Evolutionary conservation across 2,113 vertebrate species (phyloP).

Genomic region (Solenodon paradoxus): DNA sequence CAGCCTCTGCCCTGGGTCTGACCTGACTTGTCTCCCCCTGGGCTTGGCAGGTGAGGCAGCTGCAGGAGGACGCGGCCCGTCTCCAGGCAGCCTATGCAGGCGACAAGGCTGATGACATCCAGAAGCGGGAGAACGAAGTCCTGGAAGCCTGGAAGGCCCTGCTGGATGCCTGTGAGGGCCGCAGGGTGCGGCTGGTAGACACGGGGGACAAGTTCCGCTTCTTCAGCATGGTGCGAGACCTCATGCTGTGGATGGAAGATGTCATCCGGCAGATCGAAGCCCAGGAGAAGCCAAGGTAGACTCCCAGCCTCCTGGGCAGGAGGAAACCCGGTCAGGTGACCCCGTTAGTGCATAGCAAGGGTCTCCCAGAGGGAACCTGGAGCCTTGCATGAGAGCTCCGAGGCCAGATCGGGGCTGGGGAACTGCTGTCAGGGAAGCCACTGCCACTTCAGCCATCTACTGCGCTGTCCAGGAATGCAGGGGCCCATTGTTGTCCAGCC

Average conservation of each 20-base stretch:
- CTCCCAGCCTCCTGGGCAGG: neutral
- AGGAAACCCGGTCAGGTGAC: neutral
- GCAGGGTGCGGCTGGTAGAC: conserved; percentile 90
- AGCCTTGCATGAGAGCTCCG: neutral
- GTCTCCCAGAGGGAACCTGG: neutral
- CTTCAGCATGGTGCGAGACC: conserved; percentile 97
- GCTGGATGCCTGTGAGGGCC: conserved; percentile 92
- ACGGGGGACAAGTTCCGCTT: conserved; percentile 98
- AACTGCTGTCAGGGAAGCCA: rapidly evolving
- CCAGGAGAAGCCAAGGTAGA: conserved; percentile 96
- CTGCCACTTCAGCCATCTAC: no score
- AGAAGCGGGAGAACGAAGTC: conserved; percentile 93
- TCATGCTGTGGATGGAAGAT: conserved; percentile 99
- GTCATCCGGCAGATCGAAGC: conserved; percentile 97
- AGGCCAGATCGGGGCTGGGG: neutral
- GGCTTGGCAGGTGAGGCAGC: conserved; percentile 90
- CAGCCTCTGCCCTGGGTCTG: neutral
- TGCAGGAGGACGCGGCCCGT: conserved; percentile 96
- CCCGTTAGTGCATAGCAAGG: neutral
- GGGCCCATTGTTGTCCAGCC: neutral
- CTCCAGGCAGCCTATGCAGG: conserved; percentile 98
- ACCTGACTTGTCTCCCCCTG: rapidly evolving
- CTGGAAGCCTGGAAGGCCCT: conserved; percentile 94
- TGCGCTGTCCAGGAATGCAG: neutral
- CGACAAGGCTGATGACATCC: conserved; percentile 98